Base-by-base conservation (phyloP, 1,140 invertebrate genomes). In the Drosophila varians region DNA sequence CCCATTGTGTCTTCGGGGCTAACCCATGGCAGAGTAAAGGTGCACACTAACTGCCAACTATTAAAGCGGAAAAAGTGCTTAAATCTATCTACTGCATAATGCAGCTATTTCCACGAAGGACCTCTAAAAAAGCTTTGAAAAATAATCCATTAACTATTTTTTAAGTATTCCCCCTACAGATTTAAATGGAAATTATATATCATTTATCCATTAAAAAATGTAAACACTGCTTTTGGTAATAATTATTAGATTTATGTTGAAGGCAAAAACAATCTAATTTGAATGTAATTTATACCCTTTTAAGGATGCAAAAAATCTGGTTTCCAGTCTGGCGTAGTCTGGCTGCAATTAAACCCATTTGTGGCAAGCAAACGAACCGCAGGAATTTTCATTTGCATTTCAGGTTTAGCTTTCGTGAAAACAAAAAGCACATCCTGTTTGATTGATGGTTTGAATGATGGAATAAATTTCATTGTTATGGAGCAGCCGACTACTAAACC, bases 371-470 rank as follows among this genome's bases (percentile, higher is more conserved):
- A 3, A 7, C n/a, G 36, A 6, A 38, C 36, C 36, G 36, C 36
- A 38, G 36, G 36, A 38, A 38, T 38, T 38, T 38, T 38, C 54
- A 34, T 48, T 70, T 40, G 31, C 42, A 43, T 21, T 56, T 34
- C 49, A 11, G 28, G 28, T 9, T 31, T 31, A 11, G 11, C 28
- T 4, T 31, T 3, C 25, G 5, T 26, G 19, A 14, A 49, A 43
- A 21, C 42, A 31, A 31, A 31, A 31, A 31, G 28, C 28, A 31
- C n/a, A 31, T 4, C 28, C 28, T 4, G 28, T 38, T 45, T 58
- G 65, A 70, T 70, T 57, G 66, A 70, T 70, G 47, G 53, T 58
- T 48, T 16, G 11, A 23, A 45, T 69, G 36, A 12, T 38, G n/a
- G 36, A 38, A 38, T n/a, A 8, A 56, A 31, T 11, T 43, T 25